phyloP scores from a whole-genome alignment of 2,888 invertebrate species.

The Euplexia lucipara region DNA sequence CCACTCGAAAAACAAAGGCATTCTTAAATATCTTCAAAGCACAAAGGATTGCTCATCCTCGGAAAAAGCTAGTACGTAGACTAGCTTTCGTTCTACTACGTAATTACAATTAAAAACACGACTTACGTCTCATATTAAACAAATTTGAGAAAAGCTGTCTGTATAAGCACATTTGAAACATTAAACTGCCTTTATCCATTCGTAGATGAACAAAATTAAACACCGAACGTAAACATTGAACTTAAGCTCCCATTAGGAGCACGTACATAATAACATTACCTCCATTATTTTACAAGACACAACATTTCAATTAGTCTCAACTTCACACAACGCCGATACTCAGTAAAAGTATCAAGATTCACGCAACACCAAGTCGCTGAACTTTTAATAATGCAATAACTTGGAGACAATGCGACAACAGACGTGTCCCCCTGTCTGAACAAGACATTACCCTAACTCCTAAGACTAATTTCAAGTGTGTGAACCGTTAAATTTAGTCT shows the following conservation, averaged over 20 bases:
- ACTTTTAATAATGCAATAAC: conserved; percentile 54
- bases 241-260: conserved; percentile 12
- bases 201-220: not conserved
- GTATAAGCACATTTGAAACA: not conserved
- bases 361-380: conserved; percentile 9
- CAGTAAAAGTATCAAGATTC: conserved; percentile 23
- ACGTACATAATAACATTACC: conserved; percentile 18
- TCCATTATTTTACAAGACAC: conserved; percentile 2
- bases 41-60: too few relatives aligned
- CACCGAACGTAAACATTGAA: conserved; percentile 4
- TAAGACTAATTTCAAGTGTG: conserved; percentile 52
- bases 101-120: too few relatives aligned
- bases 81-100: too few relatives aligned
- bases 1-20: too few relatives aligned
- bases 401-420: conserved; percentile 35
- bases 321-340: conserved; percentile 10
- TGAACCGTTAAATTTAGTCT: conserved; percentile 56
- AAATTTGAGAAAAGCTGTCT: not conserved
- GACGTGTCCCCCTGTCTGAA: conserved; percentile 39
- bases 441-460: conserved; percentile 31
- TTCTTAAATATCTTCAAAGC: too few relatives aligned
- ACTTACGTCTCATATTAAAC: not conserved
- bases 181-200: conserved; percentile 6
- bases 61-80: too few relatives aligned
- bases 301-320: conserved; percentile 30